Percentiles rank a stretch among this genome's conserved stretches.
These are phyloP conservation scores for Sycobia sp. DNA, from an alignment of 1,140 invertebrate genomes.

Conservation along the genomic window DNA sequence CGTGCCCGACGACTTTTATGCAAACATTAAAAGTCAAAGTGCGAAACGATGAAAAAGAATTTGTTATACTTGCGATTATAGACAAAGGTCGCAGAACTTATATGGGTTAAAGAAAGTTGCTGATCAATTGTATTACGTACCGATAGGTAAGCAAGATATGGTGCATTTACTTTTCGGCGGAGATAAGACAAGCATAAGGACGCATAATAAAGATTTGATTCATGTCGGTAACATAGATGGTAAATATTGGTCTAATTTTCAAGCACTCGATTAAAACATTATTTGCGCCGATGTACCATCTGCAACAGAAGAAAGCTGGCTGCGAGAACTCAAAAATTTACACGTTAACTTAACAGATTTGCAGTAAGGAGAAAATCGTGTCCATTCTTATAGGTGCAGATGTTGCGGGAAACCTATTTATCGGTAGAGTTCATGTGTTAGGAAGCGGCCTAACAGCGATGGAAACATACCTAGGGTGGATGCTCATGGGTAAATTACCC, in stretches of 20 bases:
- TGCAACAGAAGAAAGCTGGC: slow-evolving; percentile 22
- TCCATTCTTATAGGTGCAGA: neutral
- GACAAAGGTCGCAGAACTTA: slow-evolving; percentile 31
- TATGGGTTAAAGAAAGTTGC: slow-evolving; percentile 34
- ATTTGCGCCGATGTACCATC: slow-evolving; percentile 32
- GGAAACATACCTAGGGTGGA: slow-evolving; percentile 3
- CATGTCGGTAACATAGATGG: slow-evolving; percentile 24
- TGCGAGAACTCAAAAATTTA: slow-evolving; percentile 19
- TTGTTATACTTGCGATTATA: slow-evolving; percentile 32
- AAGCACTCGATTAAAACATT: slow-evolving; percentile 25
- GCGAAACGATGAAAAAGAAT: slow-evolving; percentile 4
- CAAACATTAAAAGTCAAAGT: neutral
- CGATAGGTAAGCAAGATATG: slow-evolving; percentile 30
- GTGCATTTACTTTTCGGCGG: slow-evolving; percentile 30
- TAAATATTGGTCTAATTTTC: slow-evolving; percentile 34
- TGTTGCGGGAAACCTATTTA: neutral
- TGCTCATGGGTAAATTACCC: neutral
- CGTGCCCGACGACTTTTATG: neutral
- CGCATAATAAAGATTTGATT: slow-evolving; percentile 5
- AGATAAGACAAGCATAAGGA: slow-evolving; percentile 5
- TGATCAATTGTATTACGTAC: slow-evolving; percentile 30
- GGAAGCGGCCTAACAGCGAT: neutral
- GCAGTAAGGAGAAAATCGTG: slow-evolving; percentile 26
- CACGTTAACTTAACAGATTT: slow-evolving; percentile 36
- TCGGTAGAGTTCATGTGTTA: neutral